A percentile compares a stretch with the other conserved stretches of the same genome.
phyloP scores from a whole-genome alignment of 2,888 invertebrate genomes.

The Fragum sueziense region DNA sequence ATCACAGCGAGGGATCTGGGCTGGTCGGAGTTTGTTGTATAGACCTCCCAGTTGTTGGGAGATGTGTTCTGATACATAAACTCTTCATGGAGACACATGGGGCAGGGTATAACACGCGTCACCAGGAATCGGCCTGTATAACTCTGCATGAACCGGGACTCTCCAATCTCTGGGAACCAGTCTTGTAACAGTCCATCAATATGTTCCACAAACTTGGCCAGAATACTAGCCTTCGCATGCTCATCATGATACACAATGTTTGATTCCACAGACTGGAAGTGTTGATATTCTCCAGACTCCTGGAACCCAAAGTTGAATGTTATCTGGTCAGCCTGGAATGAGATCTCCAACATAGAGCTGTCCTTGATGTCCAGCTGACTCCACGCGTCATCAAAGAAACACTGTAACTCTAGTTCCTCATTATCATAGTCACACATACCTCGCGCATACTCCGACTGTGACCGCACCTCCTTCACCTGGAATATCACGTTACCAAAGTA shows the following conservation, averaged over 20 bases:
- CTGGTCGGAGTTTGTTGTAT: constrained; percentile 8
- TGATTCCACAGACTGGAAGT: constrained; percentile 44
- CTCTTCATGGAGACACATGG: constrained; percentile 88
- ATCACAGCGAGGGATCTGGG: constrained; percentile 2
- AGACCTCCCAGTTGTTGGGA: constrained; percentile 34
- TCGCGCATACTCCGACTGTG: constrained; percentile 45
- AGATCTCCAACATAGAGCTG: constrained; percentile 92
- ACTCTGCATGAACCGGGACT: constrained; percentile 97
- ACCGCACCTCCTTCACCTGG: constrained; percentile 84
- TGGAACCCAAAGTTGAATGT: constrained; percentile 64
- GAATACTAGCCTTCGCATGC: constrained; percentile 68
- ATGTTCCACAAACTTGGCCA: constrained; percentile 94
- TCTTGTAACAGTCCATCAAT: constrained; percentile 98
- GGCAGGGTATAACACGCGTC: constrained; percentile 96
- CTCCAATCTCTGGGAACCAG: constrained; percentile 97
- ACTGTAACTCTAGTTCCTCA: constrained; percentile 75
- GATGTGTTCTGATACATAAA: constrained; percentile 45
- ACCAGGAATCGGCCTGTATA: constrained; percentile 97
- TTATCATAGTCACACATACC: constrained; percentile 84
- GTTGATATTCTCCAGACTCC: constrained; percentile 7
- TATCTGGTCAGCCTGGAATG: constrained; percentile 72
- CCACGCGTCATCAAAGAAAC: constrained; percentile 91
- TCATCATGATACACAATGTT: constrained; percentile 69
- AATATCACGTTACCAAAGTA: constrained; percentile 92
- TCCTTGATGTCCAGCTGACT: constrained; percentile 90